Percentiles rank a stretch among this genome's conserved stretches.
These are phyloP conservation scores for Akabosia matsudoensis DNA, from an alignment of 1,140 invertebrate genomes.

Conservation along the genomic window DNA sequence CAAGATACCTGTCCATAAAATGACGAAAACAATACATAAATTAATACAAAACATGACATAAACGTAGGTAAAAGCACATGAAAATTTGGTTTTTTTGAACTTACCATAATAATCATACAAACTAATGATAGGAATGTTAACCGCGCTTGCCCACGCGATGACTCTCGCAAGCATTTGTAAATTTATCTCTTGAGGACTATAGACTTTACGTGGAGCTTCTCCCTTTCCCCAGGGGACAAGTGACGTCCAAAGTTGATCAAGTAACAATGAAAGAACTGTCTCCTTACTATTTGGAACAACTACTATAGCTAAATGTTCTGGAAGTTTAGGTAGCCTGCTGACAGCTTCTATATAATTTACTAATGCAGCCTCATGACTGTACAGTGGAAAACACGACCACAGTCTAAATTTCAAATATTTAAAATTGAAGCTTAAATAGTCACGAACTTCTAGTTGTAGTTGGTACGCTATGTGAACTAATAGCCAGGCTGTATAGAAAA, in stretches of 20 bases:
- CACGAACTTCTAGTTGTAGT: slow-evolving; percentile 29
- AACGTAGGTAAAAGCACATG: slow-evolving; percentile 1
- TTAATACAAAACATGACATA: too few species aligned
- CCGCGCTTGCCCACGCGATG: slow-evolving; percentile 37
- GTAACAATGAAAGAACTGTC: neutral
- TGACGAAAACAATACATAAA: too few species aligned
- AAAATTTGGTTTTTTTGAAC: neutral
- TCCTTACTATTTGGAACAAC: slow-evolving; percentile 13
- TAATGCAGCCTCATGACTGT: slow-evolving; percentile 24
- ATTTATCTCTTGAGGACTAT: slow-evolving; percentile 19
- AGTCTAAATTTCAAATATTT: slow-evolving; percentile 17
- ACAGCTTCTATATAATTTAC: slow-evolving; percentile 21
- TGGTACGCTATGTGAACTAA: slow-evolving; percentile 32
- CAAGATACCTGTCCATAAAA: slow-evolving; percentile 32
- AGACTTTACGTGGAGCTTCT: neutral
- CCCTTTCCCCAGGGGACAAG: neutral
- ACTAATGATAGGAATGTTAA: slow-evolving; percentile 38
- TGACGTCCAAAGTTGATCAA: neutral
- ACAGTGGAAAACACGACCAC: slow-evolving; percentile 30
- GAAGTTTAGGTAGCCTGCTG: slow-evolving; percentile 31
- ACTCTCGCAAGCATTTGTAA: slow-evolving; percentile 36
- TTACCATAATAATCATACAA: slow-evolving; percentile 45
- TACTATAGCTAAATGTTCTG: slow-evolving; percentile 42
- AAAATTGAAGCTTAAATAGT: slow-evolving; percentile 23
- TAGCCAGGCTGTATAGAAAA: slow-evolving; percentile 30